Evolutionary conservation across 1,140 invertebrate genomes (phyloP).

Genomic region (Penaeus indicus): DNA sequence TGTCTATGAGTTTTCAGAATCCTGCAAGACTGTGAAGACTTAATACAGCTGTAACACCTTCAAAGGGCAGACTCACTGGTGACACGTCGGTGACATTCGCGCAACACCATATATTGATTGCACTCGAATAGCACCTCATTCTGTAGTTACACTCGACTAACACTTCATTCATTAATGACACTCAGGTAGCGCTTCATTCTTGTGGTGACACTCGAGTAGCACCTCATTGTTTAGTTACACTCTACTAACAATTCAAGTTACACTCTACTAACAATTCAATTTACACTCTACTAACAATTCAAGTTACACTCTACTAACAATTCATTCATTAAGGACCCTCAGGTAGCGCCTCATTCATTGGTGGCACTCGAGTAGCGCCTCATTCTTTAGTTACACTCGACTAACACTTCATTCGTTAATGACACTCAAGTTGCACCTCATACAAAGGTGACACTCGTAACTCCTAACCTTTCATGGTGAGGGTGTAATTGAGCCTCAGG

Average conservation of each 20-base stretch:
- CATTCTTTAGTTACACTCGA: background rate
- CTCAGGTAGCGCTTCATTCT: background rate
- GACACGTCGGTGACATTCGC: background rate
- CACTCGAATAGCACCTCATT: background rate
- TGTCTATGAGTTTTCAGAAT: no score
- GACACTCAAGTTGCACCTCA: no score
- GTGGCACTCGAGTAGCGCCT: background rate
- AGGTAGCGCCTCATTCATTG: background rate
- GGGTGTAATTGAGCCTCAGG: constrained; percentile 17
- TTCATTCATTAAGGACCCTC: background rate
- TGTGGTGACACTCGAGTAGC: background rate
- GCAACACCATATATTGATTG: background rate
- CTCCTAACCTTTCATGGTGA: background rate
- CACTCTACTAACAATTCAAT: background rate
- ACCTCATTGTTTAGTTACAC: background rate
- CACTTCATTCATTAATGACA: background rate
- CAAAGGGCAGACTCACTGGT: no score
- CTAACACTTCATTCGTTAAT: background rate
- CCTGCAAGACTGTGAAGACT: no score
- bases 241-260: background rate
- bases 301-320: background rate
- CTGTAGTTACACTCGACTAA: background rate
- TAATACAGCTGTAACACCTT: no score
- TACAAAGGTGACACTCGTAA: no score
- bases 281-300: background rate